Evolutionary conservation across 2,888 invertebrate genomes (phyloP), one percentile per base, ranked within the genome.

Genomic region (Xanthorhoe spadicearia): DNA sequence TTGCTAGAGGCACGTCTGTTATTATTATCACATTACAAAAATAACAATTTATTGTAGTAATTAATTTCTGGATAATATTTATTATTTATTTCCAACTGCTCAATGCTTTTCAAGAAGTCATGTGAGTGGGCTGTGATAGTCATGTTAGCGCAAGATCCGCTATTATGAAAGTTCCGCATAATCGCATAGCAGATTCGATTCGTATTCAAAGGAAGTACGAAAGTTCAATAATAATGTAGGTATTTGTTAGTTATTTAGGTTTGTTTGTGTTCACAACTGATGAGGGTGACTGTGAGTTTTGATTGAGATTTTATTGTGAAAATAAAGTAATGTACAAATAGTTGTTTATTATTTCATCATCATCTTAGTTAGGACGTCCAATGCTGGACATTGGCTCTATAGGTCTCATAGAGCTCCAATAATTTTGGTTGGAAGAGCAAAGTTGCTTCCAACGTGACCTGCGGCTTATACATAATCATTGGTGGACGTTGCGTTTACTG

Each of bases 231-330:
- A 77, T 82, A 77, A 78, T 77, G 77, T 84, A 83, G 79, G 68
- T 72, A 78, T 83, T 85, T 84, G 79, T 87, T 87, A 87, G 83
- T 87, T 83, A 81, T 85, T 84, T 85, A 83, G 83, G 83, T 83
- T 85, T 85, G 85, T 87, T 88, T 85, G 84, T 86, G 84, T 87
- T 86, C 84, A 83, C 84, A 85, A 82, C 81, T 83, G 83, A 82
- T 86, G 80, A 80, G 89, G 74, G 87, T 90, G 90, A 81, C 87
- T 88, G 90, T 80, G 86, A 84, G 88, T 91, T 92, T 92, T 88
- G 92, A 92, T 87, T 88, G 88, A 83, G 85, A 88, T 88, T 91
- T 92, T 89, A 88, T 86, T 87, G 86, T 86, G 87, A 83, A 90
- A 89, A 91, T 91, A 90, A 67, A 90, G 83, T 74, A 82, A 86